These are phyloP conservation scores for Druon quercuslanigerum DNA, from an alignment of 1,140 invertebrate species.

Conservation along the genomic window DNA sequence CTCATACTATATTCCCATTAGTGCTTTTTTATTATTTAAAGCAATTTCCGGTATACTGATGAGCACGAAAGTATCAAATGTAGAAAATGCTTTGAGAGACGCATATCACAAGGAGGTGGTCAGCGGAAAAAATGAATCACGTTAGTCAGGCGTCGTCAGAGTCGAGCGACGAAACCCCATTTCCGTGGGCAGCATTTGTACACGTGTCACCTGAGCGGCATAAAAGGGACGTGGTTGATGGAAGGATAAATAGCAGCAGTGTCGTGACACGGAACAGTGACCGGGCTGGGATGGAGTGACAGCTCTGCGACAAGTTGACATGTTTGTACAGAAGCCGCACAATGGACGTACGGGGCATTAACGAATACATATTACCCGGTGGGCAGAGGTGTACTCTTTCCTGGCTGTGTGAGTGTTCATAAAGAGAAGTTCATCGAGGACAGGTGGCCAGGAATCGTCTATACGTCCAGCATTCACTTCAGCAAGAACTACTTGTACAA, in stretches of 20 bases:
- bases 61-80: no score
- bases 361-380: conserved; percentile 52
- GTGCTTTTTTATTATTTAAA: not conserved
- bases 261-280: conserved; percentile 63
- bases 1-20: not conserved
- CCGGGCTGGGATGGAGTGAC: conserved; percentile 61
- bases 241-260: conserved; percentile 66
- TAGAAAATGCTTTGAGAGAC: not conserved
- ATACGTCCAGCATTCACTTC: conserved; percentile 1
- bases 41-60: not conserved
- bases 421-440: conserved; percentile 55
- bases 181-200: conserved; percentile 44
- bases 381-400: conserved; percentile 44
- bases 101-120: not conserved
- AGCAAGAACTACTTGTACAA: conserved; percentile 32
- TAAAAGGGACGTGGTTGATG: conserved; percentile 64
- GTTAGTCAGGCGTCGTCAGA: conserved; percentile 1
- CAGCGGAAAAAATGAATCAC: conserved; percentile 12
- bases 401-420: conserved; percentile 35
- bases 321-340: conserved; percentile 68
- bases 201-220: conserved; percentile 60
- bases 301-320: conserved; percentile 68
- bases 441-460: conserved; percentile 53
- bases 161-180: conserved; percentile 53
- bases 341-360: conserved; percentile 57